A percentile compares a stretch with the other conserved stretches of the same genome.
Conservation (phyloP, 2,888 invertebrate genomes). For the Nomada hirtipes region DNA sequence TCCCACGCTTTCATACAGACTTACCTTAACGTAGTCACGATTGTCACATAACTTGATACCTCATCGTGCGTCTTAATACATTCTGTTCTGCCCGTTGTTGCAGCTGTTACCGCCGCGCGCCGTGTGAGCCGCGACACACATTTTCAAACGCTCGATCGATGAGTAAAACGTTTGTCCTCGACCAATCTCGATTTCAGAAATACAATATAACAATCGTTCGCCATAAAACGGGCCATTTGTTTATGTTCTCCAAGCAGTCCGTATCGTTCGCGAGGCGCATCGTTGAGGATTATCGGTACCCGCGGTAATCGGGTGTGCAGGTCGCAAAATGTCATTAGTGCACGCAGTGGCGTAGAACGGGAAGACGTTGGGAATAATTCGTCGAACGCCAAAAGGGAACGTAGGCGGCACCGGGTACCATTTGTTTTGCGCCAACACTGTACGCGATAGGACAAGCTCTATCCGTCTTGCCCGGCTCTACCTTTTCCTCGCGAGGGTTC, state of each 20-base stretch:
- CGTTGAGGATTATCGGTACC: slow-evolving; percentile 30
- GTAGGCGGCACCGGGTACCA: slow-evolving; percentile 72
- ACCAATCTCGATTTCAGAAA: too few species aligned
- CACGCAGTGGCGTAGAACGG: slow-evolving; percentile 73
- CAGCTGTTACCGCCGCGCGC: not conserved
- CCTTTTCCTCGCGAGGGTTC: slow-evolving; percentile 52
- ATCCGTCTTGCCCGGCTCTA: slow-evolving; percentile 69
- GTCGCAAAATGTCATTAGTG: slow-evolving; percentile 71
- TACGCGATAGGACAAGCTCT: slow-evolving; percentile 71
- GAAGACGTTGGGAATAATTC: slow-evolving; percentile 67
- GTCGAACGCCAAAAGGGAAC: slow-evolving; percentile 67
- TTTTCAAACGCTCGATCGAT: not conserved
- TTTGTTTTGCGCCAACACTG: slow-evolving; percentile 67
- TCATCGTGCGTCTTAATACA: slow-evolving; percentile 34
- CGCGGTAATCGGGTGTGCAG: slow-evolving; percentile 25
- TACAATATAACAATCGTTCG: not conserved
- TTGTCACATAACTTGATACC: slow-evolving; percentile 52
- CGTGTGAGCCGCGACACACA: not conserved
- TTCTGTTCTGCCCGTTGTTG: slow-evolving; percentile 5
- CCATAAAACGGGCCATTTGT: too few species aligned
- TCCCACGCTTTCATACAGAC: slow-evolving; percentile 49
- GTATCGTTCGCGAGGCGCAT: slow-evolving; percentile 5
- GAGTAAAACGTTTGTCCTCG: not conserved
- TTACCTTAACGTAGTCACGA: slow-evolving; percentile 47
- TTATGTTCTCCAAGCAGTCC: not conserved